These are phyloP conservation scores for Oreochromis aureus DNA, from an alignment of 2,113 vertebrate species.

Conservation along the genomic window DNA sequence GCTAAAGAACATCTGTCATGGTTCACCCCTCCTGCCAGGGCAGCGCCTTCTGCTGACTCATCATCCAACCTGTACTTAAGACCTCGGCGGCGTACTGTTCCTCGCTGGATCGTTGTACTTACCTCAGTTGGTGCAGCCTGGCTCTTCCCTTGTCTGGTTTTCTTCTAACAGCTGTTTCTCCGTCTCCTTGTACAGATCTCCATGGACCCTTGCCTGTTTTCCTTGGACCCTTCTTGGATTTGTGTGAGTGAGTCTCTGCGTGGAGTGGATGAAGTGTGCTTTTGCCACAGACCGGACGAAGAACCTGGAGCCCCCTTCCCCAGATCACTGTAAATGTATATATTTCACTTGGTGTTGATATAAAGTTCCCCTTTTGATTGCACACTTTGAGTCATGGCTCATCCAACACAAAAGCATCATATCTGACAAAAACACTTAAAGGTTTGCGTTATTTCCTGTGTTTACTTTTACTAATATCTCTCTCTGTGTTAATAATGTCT, in stretches of 20 bases:
- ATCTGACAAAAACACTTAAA: not conserved
- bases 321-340: not conserved
- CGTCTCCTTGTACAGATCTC: not conserved
- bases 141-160: not conserved
- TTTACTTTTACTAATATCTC: not conserved
- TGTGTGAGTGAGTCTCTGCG: not conserved
- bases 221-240: not conserved
- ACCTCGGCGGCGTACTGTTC: not conserved
- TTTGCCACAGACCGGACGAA: not conserved
- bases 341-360: not conserved
- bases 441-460: not conserved
- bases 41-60: not conserved
- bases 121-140: not conserved
- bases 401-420: fast-evolving
- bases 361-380: not conserved
- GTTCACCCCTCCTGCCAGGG: not conserved
- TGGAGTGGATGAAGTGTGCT: not conserved
- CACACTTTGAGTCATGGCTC: not conserved
- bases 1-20: not conserved
- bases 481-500: not conserved
- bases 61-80: not conserved
- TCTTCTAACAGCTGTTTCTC: not conserved
- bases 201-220: not conserved
- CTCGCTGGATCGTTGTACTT: not conserved
- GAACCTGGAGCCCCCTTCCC: not conserved